Evolutionary conservation across 1,140 invertebrate species (phyloP).

Genomic region (Archivesica marissinica): DNA sequence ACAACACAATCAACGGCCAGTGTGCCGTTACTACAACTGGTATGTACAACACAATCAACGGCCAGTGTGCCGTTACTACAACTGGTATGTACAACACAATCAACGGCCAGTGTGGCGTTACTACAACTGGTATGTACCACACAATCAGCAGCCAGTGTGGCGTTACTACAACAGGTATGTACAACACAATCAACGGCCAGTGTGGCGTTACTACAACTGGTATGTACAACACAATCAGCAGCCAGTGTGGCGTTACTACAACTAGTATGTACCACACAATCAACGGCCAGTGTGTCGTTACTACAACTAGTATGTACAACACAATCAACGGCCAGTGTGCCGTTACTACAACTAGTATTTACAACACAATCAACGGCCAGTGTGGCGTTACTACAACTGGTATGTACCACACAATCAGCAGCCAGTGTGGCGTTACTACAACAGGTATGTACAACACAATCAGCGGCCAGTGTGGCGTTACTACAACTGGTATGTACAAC

Average conservation of each 20-base stretch:
- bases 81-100: constrained; percentile 74
- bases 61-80: constrained; percentile 74
- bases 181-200: constrained; percentile 74
- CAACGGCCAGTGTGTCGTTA: constrained; percentile 74
- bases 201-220: constrained; percentile 75
- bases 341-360: constrained; percentile 74
- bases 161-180: constrained; percentile 74
- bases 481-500: constrained; percentile 73
- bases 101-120: constrained; percentile 75
- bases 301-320: constrained; percentile 73
- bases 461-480: constrained; percentile 75
- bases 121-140: constrained; percentile 73
- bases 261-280: constrained; percentile 74
- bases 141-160: constrained; percentile 75
- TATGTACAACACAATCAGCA: constrained; percentile 73
- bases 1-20: constrained; percentile 74
- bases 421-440: constrained; percentile 74
- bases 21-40: constrained; percentile 74
- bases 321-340: constrained; percentile 75
- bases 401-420: constrained; percentile 73
- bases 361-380: constrained; percentile 74
- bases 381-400: constrained; percentile 75
- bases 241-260: constrained; percentile 74
- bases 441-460: constrained; percentile 73
- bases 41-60: constrained; percentile 73